A percentile compares a stretch with the other conserved stretches of the same genome.
phyloP scores from a whole-genome alignment of 1,140 invertebrate genomes.

The Euura saliciscinereae region DNA sequence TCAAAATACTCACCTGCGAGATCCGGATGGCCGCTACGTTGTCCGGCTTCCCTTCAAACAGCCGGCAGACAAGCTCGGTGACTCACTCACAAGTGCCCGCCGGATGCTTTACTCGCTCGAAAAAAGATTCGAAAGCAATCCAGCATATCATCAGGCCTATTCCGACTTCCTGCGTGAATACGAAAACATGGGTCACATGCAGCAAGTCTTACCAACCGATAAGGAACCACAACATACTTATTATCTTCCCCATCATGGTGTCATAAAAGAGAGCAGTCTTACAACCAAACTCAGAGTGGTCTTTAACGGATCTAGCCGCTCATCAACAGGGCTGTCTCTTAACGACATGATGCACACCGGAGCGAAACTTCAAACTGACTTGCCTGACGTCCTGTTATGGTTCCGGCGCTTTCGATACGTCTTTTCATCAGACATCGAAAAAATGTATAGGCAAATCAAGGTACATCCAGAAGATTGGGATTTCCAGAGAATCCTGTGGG shows the following conservation, averaged over 20 bases:
- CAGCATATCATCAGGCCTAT: conserved; percentile 26
- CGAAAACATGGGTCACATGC: conserved; percentile 29
- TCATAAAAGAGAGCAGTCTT: conserved; percentile 29
- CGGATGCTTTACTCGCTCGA: conserved; percentile 25
- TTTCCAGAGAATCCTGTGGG: conserved; percentile 41
- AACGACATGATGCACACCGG: conserved; percentile 32
- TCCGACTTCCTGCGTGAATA: conserved; percentile 32
- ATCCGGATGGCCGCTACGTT: conserved; percentile 19
- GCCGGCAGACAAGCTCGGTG: conserved; percentile 20
- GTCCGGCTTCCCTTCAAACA: conserved; percentile 24
- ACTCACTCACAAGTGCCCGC: conserved; percentile 21
- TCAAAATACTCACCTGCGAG: neutral
- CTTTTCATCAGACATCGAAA: conserved; percentile 19
- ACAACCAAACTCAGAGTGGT: conserved; percentile 45
- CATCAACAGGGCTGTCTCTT: conserved; percentile 39
- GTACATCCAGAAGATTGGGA: conserved; percentile 35
- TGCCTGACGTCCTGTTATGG: conserved; percentile 14
- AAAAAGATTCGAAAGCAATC: conserved; percentile 23
- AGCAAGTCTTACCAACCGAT: neutral
- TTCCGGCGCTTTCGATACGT: conserved; percentile 14
- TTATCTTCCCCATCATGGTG: conserved; percentile 45
- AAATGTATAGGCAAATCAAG: conserved; percentile 35
- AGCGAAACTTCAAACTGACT: conserved; percentile 17
- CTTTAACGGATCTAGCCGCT: conserved; percentile 46
- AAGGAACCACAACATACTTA: conserved; percentile 16